Evolutionary conservation across 1,140 invertebrate genomes (phyloP).

Genomic region (Aricia agestis): DNA sequence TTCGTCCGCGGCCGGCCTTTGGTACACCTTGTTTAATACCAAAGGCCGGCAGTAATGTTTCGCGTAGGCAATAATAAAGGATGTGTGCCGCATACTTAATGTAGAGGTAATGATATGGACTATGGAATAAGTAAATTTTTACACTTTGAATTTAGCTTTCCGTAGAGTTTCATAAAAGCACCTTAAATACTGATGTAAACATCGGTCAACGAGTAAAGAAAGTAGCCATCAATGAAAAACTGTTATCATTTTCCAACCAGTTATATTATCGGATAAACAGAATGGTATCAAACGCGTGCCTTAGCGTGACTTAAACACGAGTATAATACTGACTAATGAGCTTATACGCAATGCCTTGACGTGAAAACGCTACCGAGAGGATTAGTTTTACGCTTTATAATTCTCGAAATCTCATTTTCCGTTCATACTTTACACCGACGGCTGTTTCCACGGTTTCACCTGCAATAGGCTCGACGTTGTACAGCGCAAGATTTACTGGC

Average conservation of each 20-base stretch:
- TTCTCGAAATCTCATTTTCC: not conserved
- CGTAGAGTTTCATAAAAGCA: too few relatives aligned
- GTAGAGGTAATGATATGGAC: not conserved
- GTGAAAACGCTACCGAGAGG: not conserved
- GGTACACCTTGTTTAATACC: not conserved
- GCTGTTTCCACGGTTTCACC: not conserved
- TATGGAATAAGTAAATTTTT: not conserved
- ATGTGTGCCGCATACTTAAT: not conserved
- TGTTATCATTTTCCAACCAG: too few relatives aligned
- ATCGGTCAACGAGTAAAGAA: too few relatives aligned
- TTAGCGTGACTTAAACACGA: too few relatives aligned
- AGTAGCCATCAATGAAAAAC: too few relatives aligned
- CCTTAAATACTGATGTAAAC: too few relatives aligned
- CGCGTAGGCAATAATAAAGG: not conserved
- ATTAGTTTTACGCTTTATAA: not conserved
- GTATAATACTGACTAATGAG: too few relatives aligned
- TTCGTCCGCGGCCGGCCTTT: slow-evolving; percentile 14
- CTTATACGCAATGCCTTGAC: too few relatives aligned
- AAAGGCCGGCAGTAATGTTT: not conserved
- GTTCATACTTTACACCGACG: not conserved
- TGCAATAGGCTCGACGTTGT: not conserved
- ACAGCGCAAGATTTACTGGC: not conserved
- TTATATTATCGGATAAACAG: too few relatives aligned
- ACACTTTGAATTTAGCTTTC: too few relatives aligned
- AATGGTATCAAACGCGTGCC: too few relatives aligned